These are phyloP conservation scores for Dromaius novaehollandiae DNA, from an alignment of 2,113 vertebrate genomes.

Conservation along the genomic window DNA sequence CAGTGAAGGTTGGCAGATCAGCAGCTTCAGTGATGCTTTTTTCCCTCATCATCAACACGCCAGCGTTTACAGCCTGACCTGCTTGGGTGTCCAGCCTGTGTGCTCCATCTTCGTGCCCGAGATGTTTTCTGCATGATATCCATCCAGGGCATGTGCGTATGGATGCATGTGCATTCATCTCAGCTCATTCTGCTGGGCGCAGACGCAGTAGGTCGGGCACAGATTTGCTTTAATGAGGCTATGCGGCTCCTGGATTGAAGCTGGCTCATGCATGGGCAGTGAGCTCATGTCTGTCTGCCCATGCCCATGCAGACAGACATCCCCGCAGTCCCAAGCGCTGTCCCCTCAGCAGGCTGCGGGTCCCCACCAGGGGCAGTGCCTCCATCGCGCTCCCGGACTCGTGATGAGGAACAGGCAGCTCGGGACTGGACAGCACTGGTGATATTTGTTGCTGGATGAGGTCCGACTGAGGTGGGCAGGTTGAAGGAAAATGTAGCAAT, in stretches of 20 bases:
- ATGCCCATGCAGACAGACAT: neutral
- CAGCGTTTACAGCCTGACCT: rapidly evolving
- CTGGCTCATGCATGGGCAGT: constrained; percentile 26
- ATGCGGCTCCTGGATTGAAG: neutral
- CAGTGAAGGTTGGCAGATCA: neutral
- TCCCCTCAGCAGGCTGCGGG: neutral
- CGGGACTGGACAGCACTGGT: neutral
- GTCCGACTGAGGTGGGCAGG: neutral
- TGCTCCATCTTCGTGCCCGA: rapidly evolving
- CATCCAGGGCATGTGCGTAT: rapidly evolving
- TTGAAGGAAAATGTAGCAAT: neutral
- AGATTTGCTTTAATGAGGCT: neutral
- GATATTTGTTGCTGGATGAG: neutral
- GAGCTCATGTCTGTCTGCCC: constrained; percentile 44
- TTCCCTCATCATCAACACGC: rapidly evolving
- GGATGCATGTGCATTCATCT: neutral
- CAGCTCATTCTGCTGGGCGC: neutral
- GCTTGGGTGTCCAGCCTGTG: rapidly evolving
- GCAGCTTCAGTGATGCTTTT: neutral
- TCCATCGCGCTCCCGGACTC: rapidly evolving
- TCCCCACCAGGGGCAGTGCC: neutral
- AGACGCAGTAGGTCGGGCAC: neutral
- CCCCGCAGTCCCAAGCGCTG: neutral
- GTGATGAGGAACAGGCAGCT: rapidly evolving
- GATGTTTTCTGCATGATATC: rapidly evolving